Evolutionary conservation across 2,797 vertebrate genomes (phyloP).

Genomic region (Anguilla marmorata): DNA sequence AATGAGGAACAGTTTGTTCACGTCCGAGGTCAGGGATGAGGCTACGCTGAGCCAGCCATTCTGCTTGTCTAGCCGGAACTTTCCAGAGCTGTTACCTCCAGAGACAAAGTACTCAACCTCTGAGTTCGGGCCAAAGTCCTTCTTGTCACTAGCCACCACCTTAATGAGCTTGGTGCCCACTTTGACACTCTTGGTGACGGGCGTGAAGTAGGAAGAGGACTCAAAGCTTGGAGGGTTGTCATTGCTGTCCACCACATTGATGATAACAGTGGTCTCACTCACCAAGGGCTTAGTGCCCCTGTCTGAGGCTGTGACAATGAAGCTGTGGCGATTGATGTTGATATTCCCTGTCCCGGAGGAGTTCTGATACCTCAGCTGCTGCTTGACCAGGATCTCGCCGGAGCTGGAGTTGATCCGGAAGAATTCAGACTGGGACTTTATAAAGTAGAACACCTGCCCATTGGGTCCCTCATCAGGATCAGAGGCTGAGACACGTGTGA

Average conservation of each 20-base stretch:
- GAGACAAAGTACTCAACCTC: conserved; percentile 86
- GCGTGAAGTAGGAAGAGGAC: conserved; percentile 81
- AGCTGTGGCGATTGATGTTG: conserved; percentile 95
- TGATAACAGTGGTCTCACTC: conserved; percentile 93
- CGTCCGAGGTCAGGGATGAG: conserved; percentile 80
- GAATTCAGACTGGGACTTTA: conserved; percentile 93
- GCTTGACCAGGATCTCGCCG: conserved; percentile 92
- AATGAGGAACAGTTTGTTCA: conserved; percentile 81
- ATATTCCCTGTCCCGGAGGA: conserved; percentile 78
- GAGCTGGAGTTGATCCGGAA: conserved; percentile 92
- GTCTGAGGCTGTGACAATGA: conserved; percentile 93
- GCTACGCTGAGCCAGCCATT: conserved; percentile 91
- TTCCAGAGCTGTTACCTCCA: conserved; percentile 78
- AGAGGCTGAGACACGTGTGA: conserved; percentile 84
- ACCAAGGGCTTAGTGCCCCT: conserved; percentile 83
- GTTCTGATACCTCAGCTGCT: conserved; percentile 87
- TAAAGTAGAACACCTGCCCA: conserved; percentile 93
- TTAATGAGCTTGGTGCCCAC: conserved; percentile 86
- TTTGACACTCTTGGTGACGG: conserved; percentile 91
- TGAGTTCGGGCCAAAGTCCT: conserved; percentile 94
- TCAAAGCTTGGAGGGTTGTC: conserved; percentile 90
- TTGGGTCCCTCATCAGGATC: conserved; percentile 91
- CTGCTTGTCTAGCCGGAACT: conserved; percentile 84
- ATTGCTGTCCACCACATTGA: conserved; percentile 93
- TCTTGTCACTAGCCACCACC: conserved; percentile 84